Base-by-base conservation (phyloP, 2,113 vertebrate genomes). In the Parus major region DNA sequence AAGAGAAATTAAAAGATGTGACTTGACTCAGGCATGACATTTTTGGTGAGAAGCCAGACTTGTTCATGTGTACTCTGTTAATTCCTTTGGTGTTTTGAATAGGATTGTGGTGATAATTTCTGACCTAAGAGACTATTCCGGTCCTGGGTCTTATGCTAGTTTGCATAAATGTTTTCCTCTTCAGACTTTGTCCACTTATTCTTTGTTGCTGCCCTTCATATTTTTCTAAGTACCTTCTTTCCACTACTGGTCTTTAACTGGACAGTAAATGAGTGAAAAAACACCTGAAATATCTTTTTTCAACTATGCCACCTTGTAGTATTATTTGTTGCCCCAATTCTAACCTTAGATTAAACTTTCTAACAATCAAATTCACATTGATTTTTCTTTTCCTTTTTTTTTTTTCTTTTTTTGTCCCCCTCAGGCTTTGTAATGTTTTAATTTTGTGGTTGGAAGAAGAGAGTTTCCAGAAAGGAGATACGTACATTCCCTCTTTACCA, bases 401-500 rank as follows among this genome's bases (percentile, higher is more conserved):
- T 41, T 13, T 7, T 71, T 63, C 20, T 6, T 3, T 46, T 68
- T 5, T 82, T 82, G 46, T 19, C 11, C 15, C 59, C 55, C 77
- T 47, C 86, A 99, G 99, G 96, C 98, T 99, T 95, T 99, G 99
- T 97, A 98, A 98, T 86, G 98, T 99, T 21, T 99, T 99, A 97
- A 92, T 98, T 65, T 50, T 99, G 82, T 99, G 99, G 99, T 61
- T 99, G 96, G 99, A 99, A 95, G 99, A 99, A 95, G 99, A 99
- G 87, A 99, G 92, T 85, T 98, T 99, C 90, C 99, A 99, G 94
- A 99, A 98, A 85, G 98, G 99, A 95, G 98, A 99, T 86, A 98
- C 98, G 1, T 99, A 99, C 93, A 97, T 99, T 88, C 99, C 99
- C 81, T 99, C 99, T 91, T 97, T 99, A 82, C 99, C 99, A 35